phyloP scores from a whole-genome alignment of 2,888 invertebrate species.

The Eucera pruinosa region DNA sequence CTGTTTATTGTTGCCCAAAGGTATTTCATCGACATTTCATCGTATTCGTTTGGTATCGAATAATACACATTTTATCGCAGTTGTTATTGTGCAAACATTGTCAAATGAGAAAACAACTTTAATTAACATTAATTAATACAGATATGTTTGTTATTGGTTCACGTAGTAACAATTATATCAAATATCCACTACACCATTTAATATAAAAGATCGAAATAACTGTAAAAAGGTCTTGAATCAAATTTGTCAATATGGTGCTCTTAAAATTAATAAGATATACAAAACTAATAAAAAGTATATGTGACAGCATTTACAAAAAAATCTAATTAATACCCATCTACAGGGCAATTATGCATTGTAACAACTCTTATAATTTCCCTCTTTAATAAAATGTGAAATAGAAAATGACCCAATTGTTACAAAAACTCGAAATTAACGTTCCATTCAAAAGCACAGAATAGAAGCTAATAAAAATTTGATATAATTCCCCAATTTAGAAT shows the following conservation, averaged over 20 bases:
- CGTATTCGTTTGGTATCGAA: no score
- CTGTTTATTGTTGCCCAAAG: neutral
- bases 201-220: no score
- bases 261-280: neutral
- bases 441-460: neutral
- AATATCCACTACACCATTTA: neutral
- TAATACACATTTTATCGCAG: neutral
- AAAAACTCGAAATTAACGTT: no score
- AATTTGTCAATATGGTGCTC: no score
- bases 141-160: neutral
- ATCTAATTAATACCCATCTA: no score
- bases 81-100: neutral
- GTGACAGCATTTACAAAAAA: no score
- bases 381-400: no score
- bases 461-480: neutral
- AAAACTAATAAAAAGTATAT: no score
- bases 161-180: neutral
- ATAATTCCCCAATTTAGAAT: neutral
- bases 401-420: neutral
- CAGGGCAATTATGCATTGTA: no score
- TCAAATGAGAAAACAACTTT: no score
- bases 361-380: no score
- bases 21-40: neutral
- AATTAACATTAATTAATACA: constrained; percentile 1
- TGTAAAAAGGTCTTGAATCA: no score